Percentiles rank a stretch among this genome's conserved stretches.
phyloP scores from a whole-genome alignment of 2,113 vertebrate genomes.

The Clarias gariepinus region DNA sequence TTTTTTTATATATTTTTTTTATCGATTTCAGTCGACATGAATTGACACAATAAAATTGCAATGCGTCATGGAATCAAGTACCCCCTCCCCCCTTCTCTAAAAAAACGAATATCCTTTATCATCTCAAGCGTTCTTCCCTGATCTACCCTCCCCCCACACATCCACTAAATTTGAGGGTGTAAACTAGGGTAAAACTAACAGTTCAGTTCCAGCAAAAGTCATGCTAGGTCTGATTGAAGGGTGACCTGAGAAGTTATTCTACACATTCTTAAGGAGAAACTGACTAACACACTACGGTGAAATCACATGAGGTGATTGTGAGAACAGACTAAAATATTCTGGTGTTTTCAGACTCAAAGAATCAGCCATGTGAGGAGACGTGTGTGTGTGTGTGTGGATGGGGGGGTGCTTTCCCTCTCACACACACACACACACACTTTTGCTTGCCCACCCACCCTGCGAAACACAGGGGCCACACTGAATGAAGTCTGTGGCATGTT shows the following conservation, averaged over 20 bases:
- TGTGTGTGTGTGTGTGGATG: neutral
- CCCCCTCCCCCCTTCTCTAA: no score
- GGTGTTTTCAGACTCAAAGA: constrained; percentile 38
- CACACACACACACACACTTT: neutral
- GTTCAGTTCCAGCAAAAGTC: neutral
- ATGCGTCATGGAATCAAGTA: no score
- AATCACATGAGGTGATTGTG: constrained; percentile 17
- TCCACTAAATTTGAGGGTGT: neutral
- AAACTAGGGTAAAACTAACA: constrained; percentile 13
- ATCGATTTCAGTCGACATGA: no score
- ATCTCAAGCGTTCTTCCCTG: neutral
- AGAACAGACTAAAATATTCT: constrained; percentile 16
- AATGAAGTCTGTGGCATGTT: constrained; percentile 9
- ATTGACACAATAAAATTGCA: no score
- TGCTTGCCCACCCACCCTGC: neutral
- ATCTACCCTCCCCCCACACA: neutral
- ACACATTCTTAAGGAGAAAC: neutral
- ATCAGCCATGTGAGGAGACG: neutral
- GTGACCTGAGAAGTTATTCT: no score
- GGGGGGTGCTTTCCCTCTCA: neutral
- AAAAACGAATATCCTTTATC: neutral
- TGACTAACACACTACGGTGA: neutral
- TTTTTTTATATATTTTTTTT: no score
- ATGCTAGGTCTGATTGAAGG: neutral
- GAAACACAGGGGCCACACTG: neutral